Conservation (phyloP, 2,113 vertebrate genomes). For the Rana temporaria region DNA sequence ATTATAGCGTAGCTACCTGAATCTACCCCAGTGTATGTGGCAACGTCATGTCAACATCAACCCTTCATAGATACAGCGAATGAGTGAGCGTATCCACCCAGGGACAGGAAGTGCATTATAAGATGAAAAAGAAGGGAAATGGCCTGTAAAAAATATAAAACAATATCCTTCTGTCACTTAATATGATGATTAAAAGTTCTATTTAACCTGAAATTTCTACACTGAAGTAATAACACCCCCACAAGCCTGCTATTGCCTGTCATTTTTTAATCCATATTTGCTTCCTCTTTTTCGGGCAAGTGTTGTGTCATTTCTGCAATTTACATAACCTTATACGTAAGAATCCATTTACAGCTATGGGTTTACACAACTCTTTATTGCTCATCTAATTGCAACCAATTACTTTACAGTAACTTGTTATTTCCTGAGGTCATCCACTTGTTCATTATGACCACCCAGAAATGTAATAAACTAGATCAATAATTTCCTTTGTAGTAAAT, state of each 20-base stretch:
- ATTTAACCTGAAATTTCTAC: background rate
- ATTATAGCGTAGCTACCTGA: no score
- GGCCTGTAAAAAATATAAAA: no score
- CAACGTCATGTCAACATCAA: no score
- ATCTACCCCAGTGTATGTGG: no score
- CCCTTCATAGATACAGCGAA: no score
- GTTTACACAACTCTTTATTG: background rate
- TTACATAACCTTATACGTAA: constrained; percentile 16
- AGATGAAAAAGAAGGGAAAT: no score
- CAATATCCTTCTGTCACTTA: no score
- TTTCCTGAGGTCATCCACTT: background rate
- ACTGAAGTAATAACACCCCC: background rate
- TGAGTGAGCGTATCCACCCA: no score
- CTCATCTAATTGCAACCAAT: background rate
- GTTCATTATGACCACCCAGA: background rate
- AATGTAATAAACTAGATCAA: background rate
- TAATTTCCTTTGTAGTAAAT: background rate
- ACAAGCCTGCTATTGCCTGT: background rate
- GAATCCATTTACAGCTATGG: background rate
- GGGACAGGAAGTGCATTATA: no score
- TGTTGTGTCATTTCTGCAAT: background rate
- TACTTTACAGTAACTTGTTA: background rate
- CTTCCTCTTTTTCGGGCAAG: constrained; percentile 2
- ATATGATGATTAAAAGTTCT: no score
- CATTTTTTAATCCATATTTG: background rate